Evolutionary conservation across 1,140 invertebrate genomes (phyloP).

Genomic region (Pararge aegeria): DNA sequence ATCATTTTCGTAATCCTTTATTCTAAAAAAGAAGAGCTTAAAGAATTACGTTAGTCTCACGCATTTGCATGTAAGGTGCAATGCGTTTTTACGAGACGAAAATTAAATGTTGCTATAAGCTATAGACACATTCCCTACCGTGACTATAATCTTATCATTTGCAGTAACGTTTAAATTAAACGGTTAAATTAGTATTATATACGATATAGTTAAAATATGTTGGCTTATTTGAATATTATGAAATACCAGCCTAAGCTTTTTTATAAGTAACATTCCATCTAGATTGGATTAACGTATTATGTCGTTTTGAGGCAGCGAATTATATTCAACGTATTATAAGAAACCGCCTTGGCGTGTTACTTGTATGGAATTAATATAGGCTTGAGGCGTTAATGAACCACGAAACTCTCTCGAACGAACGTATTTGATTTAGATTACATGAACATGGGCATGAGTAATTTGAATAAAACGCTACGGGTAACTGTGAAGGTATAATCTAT

Average conservation of each 20-base stretch:
- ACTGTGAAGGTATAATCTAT: not conserved
- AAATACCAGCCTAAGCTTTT: not conserved
- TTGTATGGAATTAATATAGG: slow-evolving; percentile 53
- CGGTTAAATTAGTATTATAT: too few species aligned
- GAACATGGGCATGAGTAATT: slow-evolving; percentile 17
- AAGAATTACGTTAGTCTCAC: too few species aligned
- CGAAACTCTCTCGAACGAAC: slow-evolving; percentile 29
- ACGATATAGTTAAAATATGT: not conserved
- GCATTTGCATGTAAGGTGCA: too few species aligned
- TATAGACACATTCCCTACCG: too few species aligned
- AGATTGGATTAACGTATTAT: not conserved
- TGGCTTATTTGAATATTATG: not conserved
- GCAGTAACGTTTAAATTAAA: too few species aligned
- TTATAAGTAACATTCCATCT: too few species aligned
- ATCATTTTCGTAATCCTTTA: too few species aligned
- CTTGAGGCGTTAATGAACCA: slow-evolving; percentile 52
- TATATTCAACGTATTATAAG: slow-evolving; percentile 21
- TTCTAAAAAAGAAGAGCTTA: too few species aligned
- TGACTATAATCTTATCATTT: too few species aligned
- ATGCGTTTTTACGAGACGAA: too few species aligned
- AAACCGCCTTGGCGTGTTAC: slow-evolving; percentile 41
- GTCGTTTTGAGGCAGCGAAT: not conserved
- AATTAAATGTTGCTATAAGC: too few species aligned
- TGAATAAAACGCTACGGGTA: slow-evolving; percentile 11
- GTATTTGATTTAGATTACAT: slow-evolving; percentile 39